Evolutionary conservation across 2,888 invertebrate species (phyloP).

Genomic region (Lasioglossum vierecki): DNA sequence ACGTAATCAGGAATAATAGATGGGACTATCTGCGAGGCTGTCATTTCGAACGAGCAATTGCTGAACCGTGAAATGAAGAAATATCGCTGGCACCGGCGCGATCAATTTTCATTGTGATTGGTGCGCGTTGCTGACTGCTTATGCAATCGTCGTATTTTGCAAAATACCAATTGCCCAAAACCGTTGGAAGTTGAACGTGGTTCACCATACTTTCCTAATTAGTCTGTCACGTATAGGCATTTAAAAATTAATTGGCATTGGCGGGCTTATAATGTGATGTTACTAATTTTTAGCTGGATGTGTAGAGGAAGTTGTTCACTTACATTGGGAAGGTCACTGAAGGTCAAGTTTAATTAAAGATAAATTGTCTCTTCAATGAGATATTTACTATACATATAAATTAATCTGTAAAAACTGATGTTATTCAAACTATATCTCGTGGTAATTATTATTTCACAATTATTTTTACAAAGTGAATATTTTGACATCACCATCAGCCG

Average conservation of each 20-base stretch:
- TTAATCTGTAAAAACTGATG: not conserved
- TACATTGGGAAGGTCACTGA: no score
- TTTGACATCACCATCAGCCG: no score
- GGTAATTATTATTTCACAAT: not conserved
- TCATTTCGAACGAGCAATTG: not conserved
- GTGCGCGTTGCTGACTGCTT: not conserved
- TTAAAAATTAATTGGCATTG: no score
- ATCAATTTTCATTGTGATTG: not conserved
- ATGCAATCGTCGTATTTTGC: not conserved
- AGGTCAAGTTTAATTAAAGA: no score
- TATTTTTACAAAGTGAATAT: no score
- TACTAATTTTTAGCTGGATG: no score
- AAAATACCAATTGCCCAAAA: not conserved
- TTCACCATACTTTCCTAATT: not conserved
- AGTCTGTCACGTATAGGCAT: not conserved
- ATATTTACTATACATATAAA: not conserved
- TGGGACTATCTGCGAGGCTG: not conserved
- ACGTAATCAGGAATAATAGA: not conserved
- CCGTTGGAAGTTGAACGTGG: not conserved
- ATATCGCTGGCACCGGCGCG: not conserved
- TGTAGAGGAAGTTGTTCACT: no score
- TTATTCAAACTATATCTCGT: not conserved
- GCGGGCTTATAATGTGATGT: no score
- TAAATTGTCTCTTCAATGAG: not conserved
- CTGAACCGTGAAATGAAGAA: conserved; percentile 5